A percentile compares a stretch with the other conserved stretches of the same genome.
Conservation (phyloP, 2,888 invertebrate species). For the Microplitis deprimator region DNA sequence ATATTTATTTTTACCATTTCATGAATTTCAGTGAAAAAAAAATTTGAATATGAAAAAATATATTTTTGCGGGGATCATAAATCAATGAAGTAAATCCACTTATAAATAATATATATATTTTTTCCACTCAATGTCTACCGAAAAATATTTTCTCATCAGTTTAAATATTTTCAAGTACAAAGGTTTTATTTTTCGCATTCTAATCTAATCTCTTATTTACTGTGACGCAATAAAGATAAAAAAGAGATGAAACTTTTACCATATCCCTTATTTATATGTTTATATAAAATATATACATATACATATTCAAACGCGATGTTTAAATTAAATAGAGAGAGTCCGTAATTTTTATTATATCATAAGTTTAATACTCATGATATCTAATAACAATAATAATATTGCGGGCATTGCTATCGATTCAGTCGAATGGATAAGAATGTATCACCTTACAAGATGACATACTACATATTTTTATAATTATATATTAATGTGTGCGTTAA, state of each 20-base stretch:
- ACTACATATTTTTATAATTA: constrained; percentile 10
- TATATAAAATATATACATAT: neutral
- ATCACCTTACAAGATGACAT: constrained; percentile 39
- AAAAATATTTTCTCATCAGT: neutral
- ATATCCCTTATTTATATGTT: neutral
- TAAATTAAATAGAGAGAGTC: constrained; percentile 3
- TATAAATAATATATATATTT: no score
- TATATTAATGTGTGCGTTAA: neutral
- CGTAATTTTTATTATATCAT: neutral
- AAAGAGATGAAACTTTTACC: neutral
- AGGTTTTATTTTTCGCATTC: constrained; percentile 29
- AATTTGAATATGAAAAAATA: no score
- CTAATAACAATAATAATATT: neutral
- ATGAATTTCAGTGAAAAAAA: no score
- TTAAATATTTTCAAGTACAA: neutral
- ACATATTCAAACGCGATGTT: neutral
- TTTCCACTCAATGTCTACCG: no score
- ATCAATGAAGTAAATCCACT: no score
- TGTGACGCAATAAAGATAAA: constrained; percentile 10
- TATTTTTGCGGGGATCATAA: no score
- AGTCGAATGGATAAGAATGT: constrained; percentile 40
- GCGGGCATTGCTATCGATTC: constrained; percentile 25
- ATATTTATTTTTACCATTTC: no score
- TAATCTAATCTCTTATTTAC: constrained; percentile 31
- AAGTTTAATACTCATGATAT: neutral